phyloP scores from a whole-genome alignment of 2,888 invertebrate species.

The Idaea straminata region DNA sequence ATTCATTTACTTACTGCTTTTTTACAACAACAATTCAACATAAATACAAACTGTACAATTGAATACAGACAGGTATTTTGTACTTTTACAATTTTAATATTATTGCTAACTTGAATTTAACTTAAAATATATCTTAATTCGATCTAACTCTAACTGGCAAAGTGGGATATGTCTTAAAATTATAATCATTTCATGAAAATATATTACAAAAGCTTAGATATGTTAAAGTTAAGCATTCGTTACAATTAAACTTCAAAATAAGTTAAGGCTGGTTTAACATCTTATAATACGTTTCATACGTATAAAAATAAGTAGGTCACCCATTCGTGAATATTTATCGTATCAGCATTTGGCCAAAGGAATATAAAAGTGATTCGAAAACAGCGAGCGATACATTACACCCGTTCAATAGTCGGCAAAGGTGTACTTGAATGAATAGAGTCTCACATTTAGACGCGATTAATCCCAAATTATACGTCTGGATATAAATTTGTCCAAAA shows the following conservation, averaged over 20 bases:
- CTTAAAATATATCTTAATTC: conserved; percentile 17
- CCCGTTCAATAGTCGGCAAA: conserved; percentile 48
- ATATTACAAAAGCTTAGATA: conserved; percentile 45
- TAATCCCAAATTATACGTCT: conserved; percentile 52
- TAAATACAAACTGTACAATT: conserved; percentile 32
- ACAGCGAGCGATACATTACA: conserved; percentile 38
- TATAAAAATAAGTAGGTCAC: conserved; percentile 31
- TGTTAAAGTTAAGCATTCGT: conserved; percentile 36
- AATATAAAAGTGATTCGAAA: conserved; percentile 5
- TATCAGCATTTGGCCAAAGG: conserved; percentile 7
- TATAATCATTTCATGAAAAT: conserved; percentile 34
- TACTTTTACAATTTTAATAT: conserved; percentile 36
- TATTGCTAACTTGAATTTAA: conserved; percentile 29
- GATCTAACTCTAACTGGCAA: conserved; percentile 57
- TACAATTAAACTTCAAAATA: conserved; percentile 44
- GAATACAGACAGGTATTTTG: conserved; percentile 36
- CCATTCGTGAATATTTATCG: conserved; percentile 13
- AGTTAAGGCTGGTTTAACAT: conserved; percentile 58
- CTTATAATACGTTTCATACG: conserved; percentile 34
- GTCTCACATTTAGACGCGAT: conserved; percentile 54
- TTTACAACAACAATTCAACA: conserved; percentile 34
- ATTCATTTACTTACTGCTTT: conserved; percentile 11
- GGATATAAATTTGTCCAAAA: conserved; percentile 54
- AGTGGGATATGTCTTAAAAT: conserved; percentile 67
- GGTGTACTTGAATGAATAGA: conserved; percentile 50